Base-by-base conservation (phyloP, 2,113 vertebrate species). In the Pogona vitticeps region DNA sequence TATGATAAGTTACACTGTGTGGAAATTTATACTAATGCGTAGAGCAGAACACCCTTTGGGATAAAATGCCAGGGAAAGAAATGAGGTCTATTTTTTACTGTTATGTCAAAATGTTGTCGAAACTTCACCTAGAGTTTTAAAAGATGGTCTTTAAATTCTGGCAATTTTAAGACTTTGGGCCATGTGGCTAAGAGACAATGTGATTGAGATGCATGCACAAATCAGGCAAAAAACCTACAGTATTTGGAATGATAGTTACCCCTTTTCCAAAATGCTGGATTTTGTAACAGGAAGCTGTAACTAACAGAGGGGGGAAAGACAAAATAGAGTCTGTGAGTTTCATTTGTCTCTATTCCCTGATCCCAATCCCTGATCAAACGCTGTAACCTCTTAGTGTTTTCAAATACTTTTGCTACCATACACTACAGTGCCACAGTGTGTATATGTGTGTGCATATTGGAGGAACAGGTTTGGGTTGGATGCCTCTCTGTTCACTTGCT, bases 101-200 rank as follows among this genome's bases (percentile, higher is more conserved):
- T n/a, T 70, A 38, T 77, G 73, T 71, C 61, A 77, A 42, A 82
- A 40, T 68, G 77, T 83, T 82, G 72, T 83, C 73, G 59, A 87
- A 61, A n/a, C 6, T 76, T 61, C 33, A 58, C 61, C 82, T 38
- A 59, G 7, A 42, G 76, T 77, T 87, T 87, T 76, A 76, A 85
- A 58, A 68, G 68, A 83, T 42, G 7, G 18, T 68, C 26, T 80
- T 42, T 68, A 75, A 33, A 68, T 76, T n/a, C n/a, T n/a, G n/a
- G n/a, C n/a, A n/a, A n/a, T n/a, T n/a, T n/a, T n/a, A n/a, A n/a
- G n/a, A n/a, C n/a, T n/a, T 72, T 58, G 26, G 65, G 28, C 23
- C 58, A 58, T 5, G 46, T 5, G 36, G 21, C 40, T 78, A 10
- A 38, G 8, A 20, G 31, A 38, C 12, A 9, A 70, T 70, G 9